Base-by-base conservation (phyloP, 2,888 invertebrate species). In the Nemotelus nigrinus region DNA sequence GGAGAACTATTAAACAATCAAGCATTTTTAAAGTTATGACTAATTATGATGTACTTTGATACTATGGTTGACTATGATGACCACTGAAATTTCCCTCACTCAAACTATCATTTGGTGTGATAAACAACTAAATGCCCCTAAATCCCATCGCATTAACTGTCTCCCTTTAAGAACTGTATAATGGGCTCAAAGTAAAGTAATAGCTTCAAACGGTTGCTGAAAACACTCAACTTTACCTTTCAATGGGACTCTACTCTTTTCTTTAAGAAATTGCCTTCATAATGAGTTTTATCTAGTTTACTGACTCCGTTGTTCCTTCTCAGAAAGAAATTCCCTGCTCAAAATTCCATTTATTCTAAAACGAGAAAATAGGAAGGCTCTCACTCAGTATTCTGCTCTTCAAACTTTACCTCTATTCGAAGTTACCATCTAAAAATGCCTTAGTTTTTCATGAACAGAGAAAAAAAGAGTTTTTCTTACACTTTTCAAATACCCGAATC, bases 401-500 rank as follows among this genome's bases (percentile, higher is more conserved):
- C 10, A 65, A 65, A 65, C 63, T 63, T 65, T 47, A 43, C 63
- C 25, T 25, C 25, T 25, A 25, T 39, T 43, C 63, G 44, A 63
- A 43, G 43, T 25, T 63, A 10, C 43, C 43, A 2, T 63, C 63
- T 63, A 63, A 5, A 25, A 25, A 25, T 25, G 25, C 25, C 25
- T 0, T 25, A 25, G 25, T 25, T 25, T 25, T 25, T 63, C 41
- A 39, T 68, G 10, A 48, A 39, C 10, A 6, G 7, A n/a, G 41
- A n/a, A 55, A 43, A 2, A 55, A 53, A 71, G 39, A 4, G 39
- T 71, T 55, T 71, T 68, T 53, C 67, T 45, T 71, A 57, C 55
- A 44, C n/a, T 71, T 58, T 58, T n/a, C 60, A 72, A 72, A 58
- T 47, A 58, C 64, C 75, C 58, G 60, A 74, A 63, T 76, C 70